phyloP scores from a whole-genome alignment of 2,113 vertebrate genomes.

The Perca schrenkii region DNA sequence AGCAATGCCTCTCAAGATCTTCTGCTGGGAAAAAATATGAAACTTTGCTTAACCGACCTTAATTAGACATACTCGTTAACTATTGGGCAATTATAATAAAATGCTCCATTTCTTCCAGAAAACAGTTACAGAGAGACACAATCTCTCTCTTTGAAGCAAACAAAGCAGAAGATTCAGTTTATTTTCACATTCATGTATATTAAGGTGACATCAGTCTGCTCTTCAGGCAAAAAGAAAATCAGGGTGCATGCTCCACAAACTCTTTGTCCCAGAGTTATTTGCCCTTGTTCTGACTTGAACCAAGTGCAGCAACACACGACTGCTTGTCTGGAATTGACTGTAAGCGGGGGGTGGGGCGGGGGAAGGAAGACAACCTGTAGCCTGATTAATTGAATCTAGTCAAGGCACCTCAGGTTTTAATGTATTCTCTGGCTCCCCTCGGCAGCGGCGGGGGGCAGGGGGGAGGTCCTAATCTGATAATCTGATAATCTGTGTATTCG shows the following conservation, averaged over 20 bases:
- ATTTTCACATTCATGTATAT: conserved; percentile 55
- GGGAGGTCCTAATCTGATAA: conserved; percentile 80
- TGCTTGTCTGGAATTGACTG: conserved; percentile 52
- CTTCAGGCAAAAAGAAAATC: conserved; percentile 55
- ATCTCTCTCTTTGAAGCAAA: conserved; percentile 46
- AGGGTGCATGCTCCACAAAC: conserved; percentile 40
- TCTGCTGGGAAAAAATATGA: conserved; percentile 37
- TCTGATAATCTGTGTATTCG: conserved; percentile 83
- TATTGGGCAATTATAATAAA: conserved; percentile 55
- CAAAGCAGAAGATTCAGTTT: conserved; percentile 47
- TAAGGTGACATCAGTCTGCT: conserved; percentile 61
- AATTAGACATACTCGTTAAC: conserved; percentile 63
- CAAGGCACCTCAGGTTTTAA: conserved; percentile 66
- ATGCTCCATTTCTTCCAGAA: conserved; percentile 41
- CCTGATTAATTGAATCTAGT: conserved; percentile 76
- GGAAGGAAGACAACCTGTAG: conserved; percentile 61
- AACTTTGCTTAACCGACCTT: conserved; percentile 56
- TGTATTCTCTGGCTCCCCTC: conserved; percentile 70
- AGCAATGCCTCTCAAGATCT: conserved; percentile 8
- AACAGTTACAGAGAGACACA: conserved; percentile 36
- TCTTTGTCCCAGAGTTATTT: conserved; percentile 53
- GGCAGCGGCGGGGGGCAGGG: conserved; percentile 66
- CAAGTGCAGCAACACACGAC: conserved; percentile 47
- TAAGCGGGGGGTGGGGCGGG: neutral
- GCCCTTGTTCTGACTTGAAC: conserved; percentile 53